Conservation (phyloP, 2,888 invertebrate species). For the Ophraella communa region DNA sequence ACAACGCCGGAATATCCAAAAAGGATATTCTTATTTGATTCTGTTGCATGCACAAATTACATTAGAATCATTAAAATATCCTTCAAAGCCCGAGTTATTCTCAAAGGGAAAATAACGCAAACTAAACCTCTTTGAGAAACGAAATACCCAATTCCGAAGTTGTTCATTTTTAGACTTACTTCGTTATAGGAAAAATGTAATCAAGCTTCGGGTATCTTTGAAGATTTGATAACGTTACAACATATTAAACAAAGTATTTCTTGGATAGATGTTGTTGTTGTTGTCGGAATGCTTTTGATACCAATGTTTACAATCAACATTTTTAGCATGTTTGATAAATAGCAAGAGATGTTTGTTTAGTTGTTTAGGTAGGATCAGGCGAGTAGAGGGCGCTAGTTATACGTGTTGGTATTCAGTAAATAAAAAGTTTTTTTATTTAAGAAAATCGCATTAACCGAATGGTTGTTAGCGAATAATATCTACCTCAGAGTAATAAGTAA, state of each 20-base stretch:
- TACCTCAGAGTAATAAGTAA: too few relatives aligned
- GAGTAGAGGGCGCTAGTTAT: too few relatives aligned
- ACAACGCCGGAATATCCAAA: too few relatives aligned
- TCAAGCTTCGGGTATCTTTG: constrained; percentile 31
- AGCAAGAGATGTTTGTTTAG: too few relatives aligned
- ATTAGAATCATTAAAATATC: constrained; percentile 24
- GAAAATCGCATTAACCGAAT: too few relatives aligned
- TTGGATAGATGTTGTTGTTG: too few relatives aligned
- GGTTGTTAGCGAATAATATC: too few relatives aligned
- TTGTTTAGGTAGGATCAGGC: too few relatives aligned
- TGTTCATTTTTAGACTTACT: constrained; percentile 19
- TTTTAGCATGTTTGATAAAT: too few relatives aligned
- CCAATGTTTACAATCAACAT: too few relatives aligned
- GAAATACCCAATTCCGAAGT: constrained; percentile 30
- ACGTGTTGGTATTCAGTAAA: too few relatives aligned
- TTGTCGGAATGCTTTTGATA: constrained; percentile 26
- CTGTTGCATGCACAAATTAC: constrained; percentile 8
- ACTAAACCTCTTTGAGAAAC: constrained; percentile 24
- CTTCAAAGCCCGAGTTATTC: constrained; percentile 2
- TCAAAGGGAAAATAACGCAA: constrained; percentile 21
- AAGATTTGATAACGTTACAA: constrained; percentile 25
- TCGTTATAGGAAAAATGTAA: constrained; percentile 33
- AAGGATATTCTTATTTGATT: constrained; percentile 8
- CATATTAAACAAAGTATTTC: constrained; percentile 27
- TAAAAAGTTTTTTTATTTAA: too few relatives aligned